Base-by-base conservation (phyloP, 2,797 vertebrate species). In the Discoglossus pictus region DNA sequence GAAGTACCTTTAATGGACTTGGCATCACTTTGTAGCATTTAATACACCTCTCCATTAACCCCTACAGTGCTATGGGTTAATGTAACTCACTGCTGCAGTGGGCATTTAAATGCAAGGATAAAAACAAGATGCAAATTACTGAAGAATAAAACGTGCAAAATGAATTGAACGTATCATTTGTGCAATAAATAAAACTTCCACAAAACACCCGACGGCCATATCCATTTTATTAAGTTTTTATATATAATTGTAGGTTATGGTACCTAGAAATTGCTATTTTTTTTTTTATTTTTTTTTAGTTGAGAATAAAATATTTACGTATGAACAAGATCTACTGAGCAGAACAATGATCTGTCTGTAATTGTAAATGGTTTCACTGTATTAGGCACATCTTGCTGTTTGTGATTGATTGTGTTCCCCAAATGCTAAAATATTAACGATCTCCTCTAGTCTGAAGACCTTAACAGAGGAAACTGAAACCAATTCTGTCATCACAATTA, bases 1-100 rank as follows among this genome's bases (percentile, higher is more conserved):
- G 87, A 96, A 93, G 90, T 92, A 92, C 92, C 84, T 95, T 94
- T 96, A 95, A 96, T 95, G 92, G 93, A 93, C 92, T 93, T 91
- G 92, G 93, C 93, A 73, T 93, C 91, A 92, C 94, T 95, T 94
- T 91, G 80, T 89, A 87, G 83, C 84, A 78, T 87, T 86, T 86
- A 87, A 85, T 83, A 84, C 36, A 63, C 52, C 43, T 50, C 60
- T n/a, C 27, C 38, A 48, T 55, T 63, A 70, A 63, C 43, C 48
- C 58, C 51, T 47, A 27, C 39, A 25, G 34, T 47, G 43, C 68
- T 70, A 52, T 13, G 31, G 24, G 59, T 62, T 53, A 58, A 34
- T 56, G 59, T 35, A 39, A 42, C 56, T 42, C 35, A 59, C 61
- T 52, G n/a, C 15, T 62, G n/a, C 34, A 23, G 61, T 47, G 40